Evolutionary conservation across 2,113 vertebrate genomes (phyloP), one percentile per base, ranked within the genome.

Genomic region (Lepidothrix coronata): DNA sequence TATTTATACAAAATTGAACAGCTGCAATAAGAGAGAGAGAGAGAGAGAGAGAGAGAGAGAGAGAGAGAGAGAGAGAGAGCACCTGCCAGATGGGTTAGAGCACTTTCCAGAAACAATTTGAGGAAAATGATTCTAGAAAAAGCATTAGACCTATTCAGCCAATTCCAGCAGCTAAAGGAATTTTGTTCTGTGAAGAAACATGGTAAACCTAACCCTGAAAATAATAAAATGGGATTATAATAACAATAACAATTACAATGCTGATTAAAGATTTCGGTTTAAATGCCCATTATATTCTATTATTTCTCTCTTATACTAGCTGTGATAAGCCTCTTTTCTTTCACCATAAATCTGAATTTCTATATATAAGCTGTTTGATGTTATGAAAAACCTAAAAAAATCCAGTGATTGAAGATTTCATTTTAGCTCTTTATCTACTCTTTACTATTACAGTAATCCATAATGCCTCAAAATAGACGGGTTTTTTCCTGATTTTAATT

Each of bases 1-100:
- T 92, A 88, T 96, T 93, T 83, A 70, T 62, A 80, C 44, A 33
- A 77, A 93, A 92, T 31, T 74, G 89, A 87, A 55, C 68, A 74
- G 89, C 88, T 95, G 88, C 55, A 78, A 51, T 54, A 18, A 87
- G 44, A 89, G 19, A 46, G 21, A 37, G 14, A 67, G 39, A 70
- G 16, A n/a, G 16, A 54, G 11, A 51, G 12, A 39, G 39, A 89
- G 19, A 46, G 21, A 37, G 18, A 62, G 39, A 70, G 13, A 39
- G 39, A 89, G 19, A 46, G 21, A 37, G 18, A 62, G 39, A 70
- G 13, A 28, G 55, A 67, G 55, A 85, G 2, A 25, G 61, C 55
- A 83, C 37, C 72, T 71, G 71, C 88, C 83, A 97, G 55, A 62
- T 10, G 48, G 39, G 33, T 84, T 61, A 74, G 30, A 91, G 39